phyloP scores from a whole-genome alignment of 1,140 invertebrate genomes.

The Leptopilina boulardi region DNA sequence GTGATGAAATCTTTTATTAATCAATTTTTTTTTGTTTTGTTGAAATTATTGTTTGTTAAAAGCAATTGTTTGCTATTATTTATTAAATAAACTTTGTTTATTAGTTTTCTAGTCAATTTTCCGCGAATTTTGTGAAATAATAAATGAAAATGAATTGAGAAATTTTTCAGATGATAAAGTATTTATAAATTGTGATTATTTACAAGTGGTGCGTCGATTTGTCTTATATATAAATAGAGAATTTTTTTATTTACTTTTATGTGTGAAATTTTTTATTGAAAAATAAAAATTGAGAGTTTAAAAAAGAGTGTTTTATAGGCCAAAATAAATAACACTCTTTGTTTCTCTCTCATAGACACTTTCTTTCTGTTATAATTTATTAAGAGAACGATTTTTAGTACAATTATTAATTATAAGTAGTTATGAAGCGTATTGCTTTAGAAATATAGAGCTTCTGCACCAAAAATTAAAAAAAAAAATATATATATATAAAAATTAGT shows the following conservation, averaged over 20 bases:
- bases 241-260: not conserved
- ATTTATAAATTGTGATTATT: slow-evolving; percentile 21
- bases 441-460: slow-evolving; percentile 36
- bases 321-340: slow-evolving; percentile 33
- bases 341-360: too few species aligned
- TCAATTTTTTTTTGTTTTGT: too few species aligned
- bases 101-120: slow-evolving; percentile 9
- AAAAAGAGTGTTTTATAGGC: slow-evolving; percentile 33
- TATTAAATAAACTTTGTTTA: too few species aligned
- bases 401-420: slow-evolving; percentile 26
- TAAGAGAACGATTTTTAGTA: slow-evolving; percentile 26
- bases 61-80: not conserved
- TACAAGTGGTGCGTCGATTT: not conserved
- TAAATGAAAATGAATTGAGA: too few species aligned
- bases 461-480: not conserved
- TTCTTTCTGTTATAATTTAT: not conserved
- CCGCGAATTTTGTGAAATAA: too few species aligned
- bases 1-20: not conserved
- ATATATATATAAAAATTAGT: not conserved
- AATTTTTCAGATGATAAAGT: not conserved
- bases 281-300: not conserved
- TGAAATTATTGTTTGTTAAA: not conserved
- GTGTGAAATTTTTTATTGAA: slow-evolving; percentile 11
- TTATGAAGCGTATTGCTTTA: slow-evolving; percentile 37
- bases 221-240: too few species aligned